Base-by-base conservation (phyloP, 2,888 invertebrate genomes). In the Tanypteryx hageni region DNA sequence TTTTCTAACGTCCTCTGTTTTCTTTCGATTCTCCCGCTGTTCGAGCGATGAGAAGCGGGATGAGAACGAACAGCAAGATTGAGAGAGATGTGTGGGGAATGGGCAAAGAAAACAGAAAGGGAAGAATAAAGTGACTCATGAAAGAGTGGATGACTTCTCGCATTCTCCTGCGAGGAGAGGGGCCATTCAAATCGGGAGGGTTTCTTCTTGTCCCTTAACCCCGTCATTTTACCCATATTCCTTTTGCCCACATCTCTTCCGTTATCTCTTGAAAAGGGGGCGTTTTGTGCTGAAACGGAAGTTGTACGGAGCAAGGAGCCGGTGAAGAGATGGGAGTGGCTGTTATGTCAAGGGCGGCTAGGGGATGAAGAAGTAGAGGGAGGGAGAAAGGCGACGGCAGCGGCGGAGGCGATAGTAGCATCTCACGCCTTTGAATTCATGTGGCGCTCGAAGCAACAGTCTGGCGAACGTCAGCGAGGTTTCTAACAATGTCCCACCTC, bases 381-480 rank as follows among this genome's bases (percentile, higher is more conserved):
- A 2, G 18, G 64, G 64, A 44, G 83, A 83, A 27, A 16, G 82
- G 81, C 27, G 7, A 31, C 11, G 4, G 64, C 16, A 7, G 64
- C 16, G 64, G 31, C 56, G 13, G 8, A 9, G 83, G 31, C 83
- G 83, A 31, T 82, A 14, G 82, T 82, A 27, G 82, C 82, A 44
- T 16, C 18, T 14, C 22, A 82, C 83, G 27, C 59, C 59, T 61
- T 86, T n/a, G 86, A 31, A 86, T 86, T 86, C 86, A 58, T 86
- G 61, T 59, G 86, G 86, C 86, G 22, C 86, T 86, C 59, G 61
- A 22, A 86, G 86, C 86, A 86, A 86, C 86, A 86, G 86, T 86
- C 86, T 61, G 31, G 61, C 22, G 31, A 86, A 61, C 86, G 86
- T 22, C 83, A 56, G 83, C 56, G 44, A 83, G 44, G 18, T 9